These are phyloP conservation scores for Branchinecta lynchi DNA, from an alignment of 1,140 invertebrate genomes.

Conservation along the genomic window DNA sequence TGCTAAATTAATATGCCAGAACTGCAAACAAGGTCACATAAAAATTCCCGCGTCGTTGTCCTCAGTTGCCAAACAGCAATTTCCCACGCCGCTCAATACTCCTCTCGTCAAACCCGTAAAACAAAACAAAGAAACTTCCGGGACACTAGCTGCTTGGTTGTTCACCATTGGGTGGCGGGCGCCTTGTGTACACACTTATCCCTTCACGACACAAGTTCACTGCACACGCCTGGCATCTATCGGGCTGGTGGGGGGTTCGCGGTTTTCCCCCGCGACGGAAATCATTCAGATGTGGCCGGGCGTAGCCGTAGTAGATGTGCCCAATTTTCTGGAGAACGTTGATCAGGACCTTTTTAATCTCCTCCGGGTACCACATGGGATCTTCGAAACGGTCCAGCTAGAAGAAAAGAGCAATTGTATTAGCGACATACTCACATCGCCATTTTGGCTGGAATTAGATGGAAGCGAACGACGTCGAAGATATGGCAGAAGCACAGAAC, in stretches of 20 bases:
- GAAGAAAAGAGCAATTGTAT: neutral
- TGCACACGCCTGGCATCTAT: constrained; percentile 22
- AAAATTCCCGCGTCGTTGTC: no score
- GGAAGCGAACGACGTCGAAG: no score
- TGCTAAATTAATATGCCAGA: no score
- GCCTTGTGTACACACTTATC: neutral
- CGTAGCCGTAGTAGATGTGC: constrained; percentile 16
- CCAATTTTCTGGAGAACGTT: constrained; percentile 23
- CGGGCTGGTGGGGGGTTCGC: constrained; percentile 21
- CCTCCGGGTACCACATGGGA: constrained; percentile 25
- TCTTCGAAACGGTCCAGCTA: constrained; percentile 20
- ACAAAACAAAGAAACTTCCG: no score
- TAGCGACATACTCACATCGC: neutral
- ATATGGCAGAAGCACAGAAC: no score
- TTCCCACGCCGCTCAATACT: no score
- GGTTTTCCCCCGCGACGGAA: constrained; percentile 22
- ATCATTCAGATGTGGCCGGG: constrained; percentile 20
- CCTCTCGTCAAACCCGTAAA: no score
- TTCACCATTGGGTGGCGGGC: neutral
- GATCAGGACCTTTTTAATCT: constrained; percentile 24
- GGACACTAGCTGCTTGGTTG: neutral
- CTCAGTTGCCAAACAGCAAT: no score
- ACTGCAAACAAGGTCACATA: no score
- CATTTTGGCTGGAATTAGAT: no score
- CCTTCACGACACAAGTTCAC: constrained; percentile 19